Conservation (phyloP, 2,888 invertebrate species). For the Brachypalpus laphriformis region DNA sequence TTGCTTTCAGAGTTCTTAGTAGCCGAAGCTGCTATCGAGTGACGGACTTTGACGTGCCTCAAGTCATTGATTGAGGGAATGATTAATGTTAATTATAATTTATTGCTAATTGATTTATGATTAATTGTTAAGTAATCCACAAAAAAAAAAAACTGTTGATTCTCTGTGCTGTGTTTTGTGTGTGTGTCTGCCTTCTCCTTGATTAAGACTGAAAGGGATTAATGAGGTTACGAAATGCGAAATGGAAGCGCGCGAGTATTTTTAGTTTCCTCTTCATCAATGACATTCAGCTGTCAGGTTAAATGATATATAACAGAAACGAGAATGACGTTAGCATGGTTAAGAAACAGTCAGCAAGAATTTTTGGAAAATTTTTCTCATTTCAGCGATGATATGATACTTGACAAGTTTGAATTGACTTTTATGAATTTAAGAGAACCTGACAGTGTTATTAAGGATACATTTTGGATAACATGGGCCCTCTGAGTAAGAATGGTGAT, state of each 20-base stretch:
- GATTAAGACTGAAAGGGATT: slow-evolving; percentile 32
- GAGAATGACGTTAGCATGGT: not conserved
- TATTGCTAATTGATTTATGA: slow-evolving; percentile 56
- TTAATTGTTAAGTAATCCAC: slow-evolving; percentile 34
- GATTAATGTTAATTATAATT: slow-evolving; percentile 54
- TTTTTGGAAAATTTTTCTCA: not conserved
- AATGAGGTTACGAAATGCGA: slow-evolving; percentile 22
- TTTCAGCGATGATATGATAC: not conserved
- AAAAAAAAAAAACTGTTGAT: not conserved
- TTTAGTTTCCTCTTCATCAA: slow-evolving; percentile 4
- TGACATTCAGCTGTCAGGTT: slow-evolving; percentile 24
- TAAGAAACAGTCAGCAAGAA: not conserved
- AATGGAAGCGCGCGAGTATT: not conserved
- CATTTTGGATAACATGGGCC: too few relatives aligned
- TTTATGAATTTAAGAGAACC: not conserved
- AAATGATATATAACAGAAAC: not conserved
- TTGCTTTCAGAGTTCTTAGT: not conserved
- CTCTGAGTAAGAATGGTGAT: too few relatives aligned
- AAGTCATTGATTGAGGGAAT: slow-evolving; percentile 37
- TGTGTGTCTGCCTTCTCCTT: slow-evolving; percentile 5
- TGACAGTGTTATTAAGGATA: not conserved
- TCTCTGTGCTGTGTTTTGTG: not conserved
- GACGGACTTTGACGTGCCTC: slow-evolving; percentile 20
- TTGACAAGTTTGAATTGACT: slow-evolving; percentile 7
- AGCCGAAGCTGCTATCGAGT: not conserved